Conservation (phyloP, 2,797 vertebrate genomes). For the Tarsius wallacei region DNA sequence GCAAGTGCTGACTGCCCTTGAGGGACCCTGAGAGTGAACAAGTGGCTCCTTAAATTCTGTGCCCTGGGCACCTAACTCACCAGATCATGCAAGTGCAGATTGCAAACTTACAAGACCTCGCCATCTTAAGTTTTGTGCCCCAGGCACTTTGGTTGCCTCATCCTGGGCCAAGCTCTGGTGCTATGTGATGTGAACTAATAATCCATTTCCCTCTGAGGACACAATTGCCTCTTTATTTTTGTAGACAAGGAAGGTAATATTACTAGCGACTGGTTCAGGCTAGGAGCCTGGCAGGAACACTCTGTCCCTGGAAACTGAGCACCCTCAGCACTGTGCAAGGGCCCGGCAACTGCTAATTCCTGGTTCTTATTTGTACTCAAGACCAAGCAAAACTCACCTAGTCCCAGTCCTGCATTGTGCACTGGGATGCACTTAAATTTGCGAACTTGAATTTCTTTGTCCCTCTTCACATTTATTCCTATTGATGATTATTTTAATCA, state of each 20-base stretch:
- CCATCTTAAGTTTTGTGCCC: background rate
- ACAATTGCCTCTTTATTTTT: background rate
- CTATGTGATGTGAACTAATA: background rate
- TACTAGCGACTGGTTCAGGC: background rate
- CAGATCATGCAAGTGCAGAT: background rate
- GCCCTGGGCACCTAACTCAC: background rate
- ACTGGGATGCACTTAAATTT: too few relatives aligned
- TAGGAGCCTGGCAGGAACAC: background rate
- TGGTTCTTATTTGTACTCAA: background rate
- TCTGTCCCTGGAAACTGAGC: background rate
- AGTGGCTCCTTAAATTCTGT: background rate
- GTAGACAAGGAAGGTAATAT: background rate
- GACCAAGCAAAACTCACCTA: background rate
- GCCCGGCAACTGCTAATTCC: background rate
- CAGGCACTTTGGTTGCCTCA: background rate
- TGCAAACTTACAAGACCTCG: background rate
- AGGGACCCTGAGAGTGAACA: background rate
- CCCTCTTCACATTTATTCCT: background rate
- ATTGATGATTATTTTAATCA: background rate
- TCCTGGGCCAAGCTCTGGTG: background rate
- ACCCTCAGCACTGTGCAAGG: background rate
- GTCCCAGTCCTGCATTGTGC: background rate
- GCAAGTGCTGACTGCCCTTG: background rate
- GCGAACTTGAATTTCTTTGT: background rate
- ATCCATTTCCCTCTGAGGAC: background rate